Evolutionary conservation across 2,888 invertebrate genomes (phyloP).

Genomic region (Branchinecta sandiegonensis): DNA sequence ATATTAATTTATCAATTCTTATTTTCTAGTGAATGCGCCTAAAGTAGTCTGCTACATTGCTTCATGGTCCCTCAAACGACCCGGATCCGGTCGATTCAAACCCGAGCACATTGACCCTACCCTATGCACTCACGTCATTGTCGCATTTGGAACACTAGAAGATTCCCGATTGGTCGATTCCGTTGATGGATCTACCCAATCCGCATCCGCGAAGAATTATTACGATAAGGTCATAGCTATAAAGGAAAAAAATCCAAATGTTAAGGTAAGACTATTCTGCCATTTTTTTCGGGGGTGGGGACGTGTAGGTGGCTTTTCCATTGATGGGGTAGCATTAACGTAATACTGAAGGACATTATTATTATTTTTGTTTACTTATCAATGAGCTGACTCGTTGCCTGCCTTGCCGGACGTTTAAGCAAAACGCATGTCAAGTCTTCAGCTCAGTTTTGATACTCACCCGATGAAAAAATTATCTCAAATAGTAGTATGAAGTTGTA

Average conservation of each 20-base stretch:
- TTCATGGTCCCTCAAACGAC: slow-evolving; percentile 87
- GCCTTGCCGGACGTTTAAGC: too few relatives aligned
- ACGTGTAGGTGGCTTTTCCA: too few relatives aligned
- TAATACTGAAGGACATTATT: too few relatives aligned
- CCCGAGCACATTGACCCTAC: slow-evolving; percentile 76
- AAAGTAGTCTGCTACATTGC: slow-evolving; percentile 81
- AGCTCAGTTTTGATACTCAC: too few relatives aligned
- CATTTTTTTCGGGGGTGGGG: too few relatives aligned
- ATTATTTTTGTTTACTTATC: too few relatives aligned
- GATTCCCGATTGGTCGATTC: slow-evolving; percentile 54
- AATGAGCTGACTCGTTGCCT: too few relatives aligned
- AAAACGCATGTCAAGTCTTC: too few relatives aligned
- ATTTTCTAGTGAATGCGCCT: slow-evolving; percentile 26
- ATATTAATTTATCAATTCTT: neutral
- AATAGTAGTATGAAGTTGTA: too few relatives aligned
- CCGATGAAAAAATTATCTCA: too few relatives aligned
- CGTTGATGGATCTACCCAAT: slow-evolving; percentile 40
- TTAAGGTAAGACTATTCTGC: slow-evolving; percentile 46
- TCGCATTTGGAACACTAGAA: slow-evolving; percentile 81
- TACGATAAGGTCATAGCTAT: slow-evolving; percentile 70
- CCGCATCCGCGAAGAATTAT: slow-evolving; percentile 18
- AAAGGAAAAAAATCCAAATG: slow-evolving; percentile 69
- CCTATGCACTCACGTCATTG: slow-evolving; percentile 86
- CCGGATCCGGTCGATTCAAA: slow-evolving; percentile 69
- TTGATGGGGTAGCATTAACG: too few relatives aligned